Base-by-base conservation (phyloP, 2,113 vertebrate species). In the Elachura formosa region DNA sequence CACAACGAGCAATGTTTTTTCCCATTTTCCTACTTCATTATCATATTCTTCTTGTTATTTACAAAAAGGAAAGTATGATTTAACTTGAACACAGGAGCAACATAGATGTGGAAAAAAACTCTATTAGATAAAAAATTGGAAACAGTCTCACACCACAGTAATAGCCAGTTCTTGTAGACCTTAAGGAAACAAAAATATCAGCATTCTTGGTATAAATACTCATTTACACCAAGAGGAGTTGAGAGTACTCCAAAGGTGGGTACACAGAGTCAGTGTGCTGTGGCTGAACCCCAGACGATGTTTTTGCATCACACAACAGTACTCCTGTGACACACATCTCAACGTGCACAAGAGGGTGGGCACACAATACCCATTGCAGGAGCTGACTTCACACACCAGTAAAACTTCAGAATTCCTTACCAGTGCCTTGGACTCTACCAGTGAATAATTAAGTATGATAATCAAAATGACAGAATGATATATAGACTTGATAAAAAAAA, bases 301-400 rank as follows among this genome's bases (percentile, higher is more conserved):
- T 5, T 95, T 78, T 36, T 79, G 18, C 19, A 41, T n/a, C 24
- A 46, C 21, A 29, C 29, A 63, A 4, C 2, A 15, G 14, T 10
- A 34, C 5, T 59, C 16, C 33, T 49, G 36, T 84, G 69, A 54
- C 59, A 38, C 41, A 58, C 26, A 49, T 20, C 55, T 0, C 0
- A 79, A 14, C 2, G 0, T 3, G 12, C 4, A 14, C 0, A 0
- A 12, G 33, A 46, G 21, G 15, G 19, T 67, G 33, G 31, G 43
- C 54, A 49, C 15, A 38, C 10, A 26, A 13, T 6, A 5, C 11
- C n/a, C 3, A 1, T 22, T 31, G 28, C 33, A 75, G 34, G 22
- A 84, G 29, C 8, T 8, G 10, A 12, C 45, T 63, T 91, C 36
- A 43, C 28, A 84, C 46, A 55, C 9, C 0, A 2, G 11, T 9